A percentile compares a stretch with the other conserved stretches of the same genome.
Evolutionary conservation across 2,888 invertebrate genomes (phyloP).

Genomic region (Aphidoletes aphidimyza): DNA sequence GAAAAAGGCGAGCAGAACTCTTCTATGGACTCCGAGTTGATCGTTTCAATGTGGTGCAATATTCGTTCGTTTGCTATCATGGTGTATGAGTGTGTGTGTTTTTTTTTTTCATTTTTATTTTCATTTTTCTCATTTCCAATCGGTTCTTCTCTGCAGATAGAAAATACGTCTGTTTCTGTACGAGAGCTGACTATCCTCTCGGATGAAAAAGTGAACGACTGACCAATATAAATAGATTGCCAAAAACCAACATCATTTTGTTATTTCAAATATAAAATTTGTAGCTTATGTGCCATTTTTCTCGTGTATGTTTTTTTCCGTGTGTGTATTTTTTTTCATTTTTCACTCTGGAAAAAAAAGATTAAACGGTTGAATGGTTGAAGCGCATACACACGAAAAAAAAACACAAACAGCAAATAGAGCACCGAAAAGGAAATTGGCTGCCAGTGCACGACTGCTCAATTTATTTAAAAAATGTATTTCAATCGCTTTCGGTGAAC

Average conservation of each 20-base stretch:
- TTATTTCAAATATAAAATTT: constrained; percentile 53
- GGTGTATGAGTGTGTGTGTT: no score
- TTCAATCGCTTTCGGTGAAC: constrained; percentile 56
- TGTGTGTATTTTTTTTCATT: constrained; percentile 6
- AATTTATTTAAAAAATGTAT: constrained; percentile 56
- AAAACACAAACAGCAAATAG: neutral
- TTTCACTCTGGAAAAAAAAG: neutral
- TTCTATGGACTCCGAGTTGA: no score
- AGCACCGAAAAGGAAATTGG: constrained; percentile 34
- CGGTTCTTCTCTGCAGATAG: no score
- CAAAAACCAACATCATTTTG: constrained; percentile 53
- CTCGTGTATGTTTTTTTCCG: neutral
- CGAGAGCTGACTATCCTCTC: neutral
- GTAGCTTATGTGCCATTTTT: constrained; percentile 31
- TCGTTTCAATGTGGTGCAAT: no score
- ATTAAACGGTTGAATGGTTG: constrained; percentile 4
- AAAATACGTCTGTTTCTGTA: neutral
- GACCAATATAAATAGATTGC: constrained; percentile 54
- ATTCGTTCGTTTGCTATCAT: no score
- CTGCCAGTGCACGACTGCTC: constrained; percentile 55
- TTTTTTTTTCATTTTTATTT: no score
- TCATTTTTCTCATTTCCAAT: no score
- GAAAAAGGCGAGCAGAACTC: no score
- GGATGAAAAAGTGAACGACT: constrained; percentile 51
- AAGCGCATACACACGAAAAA: neutral